Conservation (phyloP, 2,113 vertebrate species). For the Aspidoscelis tigris region DNA sequence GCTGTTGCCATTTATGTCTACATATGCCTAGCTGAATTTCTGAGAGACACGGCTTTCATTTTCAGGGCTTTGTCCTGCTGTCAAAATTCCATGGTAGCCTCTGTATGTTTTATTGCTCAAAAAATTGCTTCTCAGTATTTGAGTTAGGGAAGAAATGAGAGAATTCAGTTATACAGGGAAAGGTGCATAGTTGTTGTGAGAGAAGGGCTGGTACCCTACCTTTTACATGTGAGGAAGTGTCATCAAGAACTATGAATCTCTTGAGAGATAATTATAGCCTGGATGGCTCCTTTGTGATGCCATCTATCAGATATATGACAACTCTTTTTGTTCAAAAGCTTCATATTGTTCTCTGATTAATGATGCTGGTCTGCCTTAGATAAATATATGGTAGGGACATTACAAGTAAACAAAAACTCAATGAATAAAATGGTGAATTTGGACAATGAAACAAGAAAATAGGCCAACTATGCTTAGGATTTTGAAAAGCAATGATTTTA, state of each 20-base stretch:
- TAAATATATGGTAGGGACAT: neutral
- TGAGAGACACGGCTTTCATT: no score
- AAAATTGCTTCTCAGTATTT: neutral
- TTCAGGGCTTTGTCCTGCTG: neutral
- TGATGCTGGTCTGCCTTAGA: neutral
- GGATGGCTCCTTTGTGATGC: neutral
- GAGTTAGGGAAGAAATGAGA: slow-evolving; percentile 5
- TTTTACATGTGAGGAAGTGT: neutral
- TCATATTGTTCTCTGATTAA: neutral
- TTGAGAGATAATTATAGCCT: neutral
- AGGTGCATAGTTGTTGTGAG: neutral
- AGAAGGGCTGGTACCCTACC: neutral
- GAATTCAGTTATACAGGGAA: neutral
- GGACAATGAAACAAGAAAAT: neutral
- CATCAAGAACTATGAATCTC: neutral
- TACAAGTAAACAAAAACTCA: slow-evolving; percentile 3
- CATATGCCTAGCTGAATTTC: no score
- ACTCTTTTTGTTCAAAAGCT: neutral
- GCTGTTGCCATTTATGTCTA: no score
- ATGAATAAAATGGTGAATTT: neutral
- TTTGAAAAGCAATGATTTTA: no score
- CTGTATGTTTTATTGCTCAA: neutral
- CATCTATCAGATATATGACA: neutral
- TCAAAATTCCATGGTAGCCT: slow-evolving; percentile 16
- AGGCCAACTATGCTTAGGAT: neutral